These are phyloP conservation scores for Pelobates fuscus DNA, from an alignment of 2,113 vertebrate species.

Conservation along the genomic window DNA sequence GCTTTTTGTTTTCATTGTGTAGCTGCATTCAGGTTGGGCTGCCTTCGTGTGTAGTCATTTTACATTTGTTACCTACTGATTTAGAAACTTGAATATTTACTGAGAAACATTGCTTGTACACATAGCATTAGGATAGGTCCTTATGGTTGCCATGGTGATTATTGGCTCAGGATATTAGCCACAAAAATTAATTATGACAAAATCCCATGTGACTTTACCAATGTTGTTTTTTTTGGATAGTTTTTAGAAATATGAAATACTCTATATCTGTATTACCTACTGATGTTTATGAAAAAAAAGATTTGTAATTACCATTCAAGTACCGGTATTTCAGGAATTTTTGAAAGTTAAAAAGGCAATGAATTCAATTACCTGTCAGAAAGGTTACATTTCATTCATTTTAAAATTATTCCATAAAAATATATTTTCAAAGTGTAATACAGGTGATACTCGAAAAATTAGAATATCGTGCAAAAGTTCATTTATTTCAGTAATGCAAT, in stretches of 20 bases:
- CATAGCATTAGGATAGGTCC: slow-evolving; percentile 35
- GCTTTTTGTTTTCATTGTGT: slow-evolving; percentile 12
- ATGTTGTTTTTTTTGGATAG: slow-evolving; percentile 4
- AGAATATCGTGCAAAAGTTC: no score
- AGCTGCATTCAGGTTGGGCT: slow-evolving; percentile 1
- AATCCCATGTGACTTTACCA: slow-evolving; percentile 17
- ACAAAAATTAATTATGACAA: slow-evolving; percentile 21
- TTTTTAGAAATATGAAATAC: neutral
- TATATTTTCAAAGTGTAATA: no score
- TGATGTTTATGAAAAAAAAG: no score
- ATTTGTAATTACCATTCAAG: no score
- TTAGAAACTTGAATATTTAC: slow-evolving; percentile 40
- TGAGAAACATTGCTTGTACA: slow-evolving; percentile 13
- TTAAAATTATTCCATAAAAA: no score
- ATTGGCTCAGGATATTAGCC: slow-evolving; percentile 24
- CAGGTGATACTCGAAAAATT: no score
- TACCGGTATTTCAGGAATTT: no score
- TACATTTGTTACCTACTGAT: slow-evolving; percentile 34
- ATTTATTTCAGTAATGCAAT: no score
- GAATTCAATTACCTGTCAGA: no score
- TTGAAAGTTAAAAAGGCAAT: no score
- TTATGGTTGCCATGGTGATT: slow-evolving; percentile 43
- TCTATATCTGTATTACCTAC: no score
- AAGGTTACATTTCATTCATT: no score
- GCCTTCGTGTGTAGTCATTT: slow-evolving; percentile 12